Evolutionary conservation across 2,113 vertebrate genomes (phyloP).

Genomic region (Sterna hirundo): DNA sequence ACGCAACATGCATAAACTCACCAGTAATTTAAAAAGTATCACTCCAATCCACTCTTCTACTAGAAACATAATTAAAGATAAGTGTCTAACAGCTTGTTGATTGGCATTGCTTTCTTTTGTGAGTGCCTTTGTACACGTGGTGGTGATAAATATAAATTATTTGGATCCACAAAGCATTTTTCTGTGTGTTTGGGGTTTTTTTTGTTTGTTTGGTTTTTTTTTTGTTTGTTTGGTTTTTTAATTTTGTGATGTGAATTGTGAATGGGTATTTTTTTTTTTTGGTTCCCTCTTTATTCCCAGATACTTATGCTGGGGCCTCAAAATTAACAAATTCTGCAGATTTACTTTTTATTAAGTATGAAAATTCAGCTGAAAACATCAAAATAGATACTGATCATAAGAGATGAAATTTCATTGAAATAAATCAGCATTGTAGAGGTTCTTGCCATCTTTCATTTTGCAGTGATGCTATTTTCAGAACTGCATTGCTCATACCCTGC

Average conservation of each 20-base stretch:
- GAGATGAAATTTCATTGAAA: slow-evolving; percentile 19
- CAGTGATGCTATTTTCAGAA: slow-evolving; percentile 66
- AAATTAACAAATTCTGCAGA: not conserved
- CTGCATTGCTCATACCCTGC: slow-evolving; percentile 63
- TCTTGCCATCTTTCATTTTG: slow-evolving; percentile 59
- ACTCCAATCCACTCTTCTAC: not conserved
- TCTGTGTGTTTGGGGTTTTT: too few relatives aligned
- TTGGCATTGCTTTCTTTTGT: not conserved
- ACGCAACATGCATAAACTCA: not conserved
- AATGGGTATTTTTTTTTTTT: not conserved
- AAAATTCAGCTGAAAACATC: not conserved
- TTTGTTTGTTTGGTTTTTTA: too few relatives aligned
- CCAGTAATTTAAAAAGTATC: not conserved
- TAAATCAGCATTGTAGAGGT: slow-evolving; percentile 27
- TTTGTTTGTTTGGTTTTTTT: too few relatives aligned
- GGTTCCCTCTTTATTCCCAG: not conserved
- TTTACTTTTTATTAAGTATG: not conserved
- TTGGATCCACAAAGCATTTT: not conserved
- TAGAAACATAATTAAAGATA: not conserved
- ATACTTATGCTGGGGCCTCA: not conserved
- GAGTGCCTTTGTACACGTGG: not conserved
- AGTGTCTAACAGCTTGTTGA: not conserved
- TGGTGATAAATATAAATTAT: not conserved
- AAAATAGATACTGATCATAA: not conserved
- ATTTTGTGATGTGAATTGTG: not conserved